These are phyloP conservation scores for Pilophorus perplexus DNA, from an alignment of 2,888 invertebrate genomes.

Conservation along the genomic window DNA sequence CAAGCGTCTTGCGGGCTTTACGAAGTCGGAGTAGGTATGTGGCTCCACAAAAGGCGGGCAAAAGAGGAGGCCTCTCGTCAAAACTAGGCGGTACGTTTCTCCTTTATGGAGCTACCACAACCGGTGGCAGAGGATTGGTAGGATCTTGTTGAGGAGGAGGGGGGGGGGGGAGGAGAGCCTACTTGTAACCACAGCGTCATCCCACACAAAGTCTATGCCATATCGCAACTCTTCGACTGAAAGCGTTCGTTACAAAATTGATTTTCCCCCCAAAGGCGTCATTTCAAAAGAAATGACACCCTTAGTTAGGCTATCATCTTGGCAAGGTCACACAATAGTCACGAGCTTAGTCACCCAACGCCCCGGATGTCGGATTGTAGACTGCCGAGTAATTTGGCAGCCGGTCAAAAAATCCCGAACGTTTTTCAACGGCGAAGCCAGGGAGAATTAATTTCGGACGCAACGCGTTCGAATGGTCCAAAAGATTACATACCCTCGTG, in stretches of 20 bases:
- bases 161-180: too few relatives aligned
- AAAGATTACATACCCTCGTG: too few relatives aligned
- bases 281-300: too few relatives aligned
- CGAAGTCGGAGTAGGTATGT: background rate
- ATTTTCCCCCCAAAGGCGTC: too few relatives aligned
- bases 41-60: slow-evolving; percentile 12
- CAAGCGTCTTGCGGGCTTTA: background rate
- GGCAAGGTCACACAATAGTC: slow-evolving; percentile 13
- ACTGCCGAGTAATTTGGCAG: slow-evolving; percentile 8
- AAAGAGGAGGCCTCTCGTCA: background rate
- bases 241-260: too few relatives aligned
- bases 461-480: background rate
- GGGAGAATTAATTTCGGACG: slow-evolving; percentile 12
- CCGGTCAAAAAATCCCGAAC: background rate
- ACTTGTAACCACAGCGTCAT: too few relatives aligned
- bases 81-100: slow-evolving; percentile 30
- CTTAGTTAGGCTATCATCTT: too few relatives aligned
- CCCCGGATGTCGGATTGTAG: slow-evolving; percentile 1
- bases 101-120: slow-evolving; percentile 34
- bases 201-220: too few relatives aligned
- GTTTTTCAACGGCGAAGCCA: background rate
- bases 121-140: slow-evolving; percentile 14
- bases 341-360: slow-evolving; percentile 1
- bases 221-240: too few relatives aligned
- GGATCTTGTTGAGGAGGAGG: too few relatives aligned